These are phyloP conservation scores for Emydocephalus ijimae DNA, from an alignment of 2,113 vertebrate genomes.

Conservation along the genomic window DNA sequence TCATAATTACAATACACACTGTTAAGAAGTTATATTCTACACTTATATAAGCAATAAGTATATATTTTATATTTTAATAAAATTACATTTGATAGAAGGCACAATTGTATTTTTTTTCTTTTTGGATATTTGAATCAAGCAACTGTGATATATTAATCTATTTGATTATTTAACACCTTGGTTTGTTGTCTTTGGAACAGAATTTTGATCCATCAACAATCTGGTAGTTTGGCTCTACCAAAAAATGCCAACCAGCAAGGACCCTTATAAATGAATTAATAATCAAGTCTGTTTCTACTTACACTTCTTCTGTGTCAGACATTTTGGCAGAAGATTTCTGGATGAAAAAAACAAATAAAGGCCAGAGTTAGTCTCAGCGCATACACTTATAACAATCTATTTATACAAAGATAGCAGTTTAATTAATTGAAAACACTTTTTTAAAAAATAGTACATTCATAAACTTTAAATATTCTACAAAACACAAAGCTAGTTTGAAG, in stretches of 20 bases:
- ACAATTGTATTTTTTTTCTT: neutral
- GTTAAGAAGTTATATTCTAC: neutral
- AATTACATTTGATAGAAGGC: neutral
- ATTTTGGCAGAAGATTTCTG: conserved; percentile 77
- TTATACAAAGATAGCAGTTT: conserved; percentile 23
- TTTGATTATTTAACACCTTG: neutral
- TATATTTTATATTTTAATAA: neutral
- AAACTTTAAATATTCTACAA: conserved; percentile 19
- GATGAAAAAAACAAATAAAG: conserved; percentile 24
- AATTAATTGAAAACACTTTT: conserved; percentile 22
- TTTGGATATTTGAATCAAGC: fast-evolving
- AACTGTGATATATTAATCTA: neutral
- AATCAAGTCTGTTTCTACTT: conserved; percentile 60
- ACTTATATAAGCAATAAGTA: neutral
- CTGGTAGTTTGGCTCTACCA: fast-evolving
- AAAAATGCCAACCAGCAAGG: fast-evolving
- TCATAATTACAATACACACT: neutral
- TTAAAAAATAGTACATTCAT: neutral
- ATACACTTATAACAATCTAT: conserved; percentile 21
- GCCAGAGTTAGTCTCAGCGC: neutral
- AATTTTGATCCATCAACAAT: neutral
- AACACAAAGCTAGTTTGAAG: neutral
- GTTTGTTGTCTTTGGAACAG: neutral
- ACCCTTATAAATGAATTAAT: neutral
- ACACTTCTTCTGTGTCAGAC: conserved; percentile 92